These are phyloP conservation scores for Pseudeuparius sepicola DNA, from an alignment of 2,888 invertebrate genomes.

Conservation along the genomic window DNA sequence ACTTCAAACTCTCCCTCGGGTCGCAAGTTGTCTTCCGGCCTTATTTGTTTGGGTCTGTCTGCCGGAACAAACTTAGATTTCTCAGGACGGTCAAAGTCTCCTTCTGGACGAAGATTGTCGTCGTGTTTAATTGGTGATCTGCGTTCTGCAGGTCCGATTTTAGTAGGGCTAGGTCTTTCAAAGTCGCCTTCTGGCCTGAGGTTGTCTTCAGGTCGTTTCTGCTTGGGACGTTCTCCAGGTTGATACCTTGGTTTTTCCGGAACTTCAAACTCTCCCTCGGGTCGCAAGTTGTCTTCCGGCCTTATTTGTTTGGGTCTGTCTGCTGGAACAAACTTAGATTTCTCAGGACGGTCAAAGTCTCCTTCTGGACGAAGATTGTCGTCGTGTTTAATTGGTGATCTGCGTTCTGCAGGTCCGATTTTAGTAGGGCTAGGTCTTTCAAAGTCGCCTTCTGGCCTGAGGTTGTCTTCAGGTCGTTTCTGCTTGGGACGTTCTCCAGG, in stretches of 20 bases:
- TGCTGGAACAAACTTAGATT: slow-evolving; percentile 36
- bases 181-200: slow-evolving; percentile 48
- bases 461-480: slow-evolving; percentile 41
- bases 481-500: slow-evolving; percentile 39
- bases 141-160: slow-evolving; percentile 35
- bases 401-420: slow-evolving; percentile 36
- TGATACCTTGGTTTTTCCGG: slow-evolving; percentile 34
- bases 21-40: slow-evolving; percentile 47
- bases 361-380: slow-evolving; percentile 41
- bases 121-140: slow-evolving; percentile 38
- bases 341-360: slow-evolving; percentile 41
- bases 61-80: slow-evolving; percentile 37
- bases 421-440: slow-evolving; percentile 35
- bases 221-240: slow-evolving; percentile 38
- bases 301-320: slow-evolving; percentile 35
- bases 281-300: slow-evolving; percentile 43
- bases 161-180: slow-evolving; percentile 37
- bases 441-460: slow-evolving; percentile 47
- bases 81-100: slow-evolving; percentile 43
- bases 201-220: slow-evolving; percentile 40
- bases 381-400: slow-evolving; percentile 34
- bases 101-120: slow-evolving; percentile 54
- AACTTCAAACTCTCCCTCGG: slow-evolving; percentile 42
- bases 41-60: slow-evolving; percentile 44
- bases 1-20: slow-evolving; percentile 41